Base-by-base conservation (phyloP, 1,140 invertebrate species). In the Sesamia nonagrioides region DNA sequence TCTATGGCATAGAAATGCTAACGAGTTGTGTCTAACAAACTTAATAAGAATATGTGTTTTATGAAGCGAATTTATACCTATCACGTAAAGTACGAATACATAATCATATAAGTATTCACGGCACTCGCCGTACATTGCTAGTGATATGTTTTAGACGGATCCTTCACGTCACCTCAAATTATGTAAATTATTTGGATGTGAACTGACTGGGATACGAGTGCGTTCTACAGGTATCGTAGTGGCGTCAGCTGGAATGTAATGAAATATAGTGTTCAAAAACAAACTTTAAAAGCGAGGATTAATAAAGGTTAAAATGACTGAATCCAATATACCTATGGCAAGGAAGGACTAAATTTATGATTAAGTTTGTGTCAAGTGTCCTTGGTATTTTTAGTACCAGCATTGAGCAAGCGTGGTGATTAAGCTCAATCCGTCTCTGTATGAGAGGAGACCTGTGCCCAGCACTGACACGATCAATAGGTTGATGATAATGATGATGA, bases 21-120 rank as follows among this genome's bases (percentile, higher is more conserved):
- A 69, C 66, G 66, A 69, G 66, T 69, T 45, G 15, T 54, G 17
- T 15, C 21, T 69, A 21, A 69, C 66, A 35, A 69, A 69, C 27
- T 3, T 27, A 27, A 27, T 27, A 27, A 15, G 33, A 71, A 40
- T 18, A 52, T 71, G 35, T 27, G 37, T 54, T 52, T 54, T 40
- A 71, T 33, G 45, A 66, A n/a, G 13, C 33, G 60, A 37, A 15
- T 17, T 63, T 13, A 6, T 37, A 5, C 37, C 6, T n/a, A 3
- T n/a, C 3, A 50, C 8, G 68, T 71, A 27, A 71, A 71, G 33
- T 71, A 71, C 3, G 27, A 27, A 27, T 27, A 27, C 27, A 27
- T 27, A 27, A 27, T 27, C 27, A 27, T 27, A 27, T 27, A 21
- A 33, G 15, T 33, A 54, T 33, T 54, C 68, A 15, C 15, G 45